Base-by-base conservation (phyloP, 2,113 vertebrate species). In the Microtus ochrogaster region DNA sequence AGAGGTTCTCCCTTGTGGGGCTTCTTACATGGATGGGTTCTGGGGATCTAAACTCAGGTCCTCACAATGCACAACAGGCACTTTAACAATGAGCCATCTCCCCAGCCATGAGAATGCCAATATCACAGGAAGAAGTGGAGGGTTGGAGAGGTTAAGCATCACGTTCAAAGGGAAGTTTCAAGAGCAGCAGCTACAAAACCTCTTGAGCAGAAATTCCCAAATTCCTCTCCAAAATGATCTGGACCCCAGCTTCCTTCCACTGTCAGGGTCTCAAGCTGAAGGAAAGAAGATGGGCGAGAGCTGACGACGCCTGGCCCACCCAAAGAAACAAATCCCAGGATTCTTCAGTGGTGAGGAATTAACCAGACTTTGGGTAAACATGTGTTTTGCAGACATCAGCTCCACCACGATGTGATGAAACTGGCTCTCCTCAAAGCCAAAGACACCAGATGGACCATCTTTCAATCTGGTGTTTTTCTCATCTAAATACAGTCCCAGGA, bases 391-490 rank as follows among this genome's bases (percentile, higher is more conserved):
- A 97, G 90, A 44, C 97, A 96, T 94, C 95, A 96, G 94, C 93
- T 97, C 94, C 94, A 97, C 96, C 94, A 96, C 6, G 89, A 97
- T 94, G 78, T 97, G 94, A 96, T 97, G 96, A 97, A 97, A 98
- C 95, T 92, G 92, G 92, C 94, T 96, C 90, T 97, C 89, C 84
- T 28, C 86, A 96, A 97, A 95, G 96, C 97, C 97, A 98, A 95
- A 96, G 96, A 95, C n/a, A 92, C 95, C 97, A 97, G 97, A 97
- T 97, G 97, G 97, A 95, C 91, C 65, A 91, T 96, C 95, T 97
- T 98, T 96, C 97, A 98, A 97, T 97, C 96, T 97, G 97, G 97
- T 96, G 92, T 97, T 95, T 97, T 94, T 95, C 90, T 97, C 96
- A 97, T 98, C 91, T 96, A 96, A 97, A 96, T 96, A 97, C 13